Base-by-base conservation (phyloP, 2,888 invertebrate genomes). In the Craniophora ligustri region DNA sequence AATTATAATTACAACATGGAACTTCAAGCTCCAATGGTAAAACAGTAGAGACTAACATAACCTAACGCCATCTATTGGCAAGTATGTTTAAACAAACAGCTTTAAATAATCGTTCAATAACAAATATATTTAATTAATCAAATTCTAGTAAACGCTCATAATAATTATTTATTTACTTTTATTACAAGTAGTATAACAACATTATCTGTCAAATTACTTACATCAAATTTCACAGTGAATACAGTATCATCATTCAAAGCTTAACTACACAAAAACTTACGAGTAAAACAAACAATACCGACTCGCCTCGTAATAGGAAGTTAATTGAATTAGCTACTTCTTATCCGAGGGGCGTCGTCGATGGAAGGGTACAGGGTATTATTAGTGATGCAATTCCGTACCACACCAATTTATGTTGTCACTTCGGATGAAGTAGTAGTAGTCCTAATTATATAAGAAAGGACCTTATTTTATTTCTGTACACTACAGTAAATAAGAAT, bases 291-390 rank as follows among this genome's bases (percentile, higher is more conserved):
- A 72, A 65, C 68, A 68, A 71, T 51, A 39, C 68, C 62, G 49
- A 53, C 56, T 63, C 45, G 46, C 67, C 72, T 72, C 72, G 51
- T 71, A 74, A 74, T 72, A 65, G 68, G 56, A 71, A 71, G 55
- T 60, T 74, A 74, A 74, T 72, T 72, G 75, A 72, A 72, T 72
- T 72, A 65, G 65, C 62, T 62, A 60, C 68, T 64, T 58, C 42
- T 26, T 71, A 53, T 21, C 54, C 34, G 23, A 11, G 13, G 10
- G 45, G 21, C 26, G 23, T 23, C 26, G 23, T 23, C 35, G 42
- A 39, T 66, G 28, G 36, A 48, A 67, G 45, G 67, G 55, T 38
- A 5, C 40, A 54, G 45, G 60, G 41, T 61, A 31, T 41, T 41
- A 32, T 38, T 21, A 32, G 31, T 19, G 44, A 13, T 61, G 42